phyloP scores from a whole-genome alignment of 2,113 vertebrate genomes.

The Cyprinodon tularosa region DNA sequence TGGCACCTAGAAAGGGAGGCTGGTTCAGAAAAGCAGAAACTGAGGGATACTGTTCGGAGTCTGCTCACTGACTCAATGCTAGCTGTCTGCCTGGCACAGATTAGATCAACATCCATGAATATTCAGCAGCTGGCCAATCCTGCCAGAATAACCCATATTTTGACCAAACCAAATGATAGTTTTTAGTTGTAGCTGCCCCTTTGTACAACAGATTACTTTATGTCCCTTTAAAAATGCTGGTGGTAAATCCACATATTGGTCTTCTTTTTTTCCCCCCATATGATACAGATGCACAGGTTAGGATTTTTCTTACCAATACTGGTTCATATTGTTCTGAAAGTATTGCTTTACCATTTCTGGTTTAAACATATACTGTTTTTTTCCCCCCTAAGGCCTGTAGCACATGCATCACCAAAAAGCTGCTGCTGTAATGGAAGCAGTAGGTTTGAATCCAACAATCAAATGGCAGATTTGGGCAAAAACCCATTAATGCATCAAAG shows the following conservation, averaged over 20 bases:
- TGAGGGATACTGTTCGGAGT: conserved; percentile 72
- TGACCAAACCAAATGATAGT: conserved; percentile 21
- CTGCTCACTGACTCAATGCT: conserved; percentile 74
- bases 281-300: not conserved
- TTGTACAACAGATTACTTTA: conserved; percentile 9
- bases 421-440: not conserved
- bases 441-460: not conserved
- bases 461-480: not conserved
- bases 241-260: not conserved
- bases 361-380: too few relatives aligned
- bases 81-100: conserved; percentile 77
- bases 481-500: not conserved
- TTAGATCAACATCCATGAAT: conserved; percentile 78
- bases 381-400: not conserved
- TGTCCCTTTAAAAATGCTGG: conserved; percentile 4
- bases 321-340: too few relatives aligned
- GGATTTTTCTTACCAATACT: too few relatives aligned
- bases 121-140: conserved; percentile 59
- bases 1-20: conserved; percentile 72
- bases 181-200: conserved; percentile 10
- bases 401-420: not conserved
- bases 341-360: too few relatives aligned
- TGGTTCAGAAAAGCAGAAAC: conserved; percentile 69
- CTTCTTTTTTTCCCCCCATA: not conserved
- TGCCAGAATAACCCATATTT: conserved; percentile 47